These are phyloP conservation scores for Mellivora capensis DNA, from an alignment of 2,113 vertebrate genomes.

Conservation along the genomic window DNA sequence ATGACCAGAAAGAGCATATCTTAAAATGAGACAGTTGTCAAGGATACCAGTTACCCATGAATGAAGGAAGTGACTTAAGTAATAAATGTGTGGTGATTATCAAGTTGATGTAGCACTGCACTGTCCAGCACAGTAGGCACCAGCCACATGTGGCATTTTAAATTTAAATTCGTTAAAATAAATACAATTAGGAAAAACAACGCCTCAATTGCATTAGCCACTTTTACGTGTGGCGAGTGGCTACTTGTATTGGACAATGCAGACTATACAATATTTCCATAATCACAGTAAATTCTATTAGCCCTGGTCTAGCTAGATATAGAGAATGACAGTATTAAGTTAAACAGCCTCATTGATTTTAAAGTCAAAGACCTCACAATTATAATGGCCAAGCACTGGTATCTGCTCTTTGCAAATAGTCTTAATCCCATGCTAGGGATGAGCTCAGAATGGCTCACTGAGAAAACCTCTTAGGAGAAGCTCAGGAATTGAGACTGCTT, in stretches of 20 bases:
- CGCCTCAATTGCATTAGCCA: not conserved
- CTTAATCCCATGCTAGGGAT: not conserved
- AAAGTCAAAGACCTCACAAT: not conserved
- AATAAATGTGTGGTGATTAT: not conserved
- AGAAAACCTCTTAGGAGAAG: not conserved
- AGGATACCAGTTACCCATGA: not conserved
- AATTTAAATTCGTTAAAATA: not conserved
- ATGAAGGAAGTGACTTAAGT: not conserved
- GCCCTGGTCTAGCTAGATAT: not conserved
- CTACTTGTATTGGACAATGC: not conserved
- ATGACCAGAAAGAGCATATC: not conserved
- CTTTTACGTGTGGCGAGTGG: not conserved
- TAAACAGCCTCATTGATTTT: not conserved
- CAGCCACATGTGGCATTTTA: not conserved
- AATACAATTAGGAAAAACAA: not conserved
- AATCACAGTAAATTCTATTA: not conserved
- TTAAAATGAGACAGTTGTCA: not conserved
- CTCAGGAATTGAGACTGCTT: not conserved
- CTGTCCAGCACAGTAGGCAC: not conserved
- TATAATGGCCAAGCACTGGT: not conserved
- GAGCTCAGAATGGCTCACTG: not conserved
- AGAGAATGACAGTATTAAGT: not conserved
- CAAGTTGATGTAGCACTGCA: not conserved
- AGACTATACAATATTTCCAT: not conserved
- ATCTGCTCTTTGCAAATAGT: not conserved